Evolutionary conservation across 92 coral and sea anemone genomes (phyloP).

Genomic region (Phenganax marumi): DNA sequence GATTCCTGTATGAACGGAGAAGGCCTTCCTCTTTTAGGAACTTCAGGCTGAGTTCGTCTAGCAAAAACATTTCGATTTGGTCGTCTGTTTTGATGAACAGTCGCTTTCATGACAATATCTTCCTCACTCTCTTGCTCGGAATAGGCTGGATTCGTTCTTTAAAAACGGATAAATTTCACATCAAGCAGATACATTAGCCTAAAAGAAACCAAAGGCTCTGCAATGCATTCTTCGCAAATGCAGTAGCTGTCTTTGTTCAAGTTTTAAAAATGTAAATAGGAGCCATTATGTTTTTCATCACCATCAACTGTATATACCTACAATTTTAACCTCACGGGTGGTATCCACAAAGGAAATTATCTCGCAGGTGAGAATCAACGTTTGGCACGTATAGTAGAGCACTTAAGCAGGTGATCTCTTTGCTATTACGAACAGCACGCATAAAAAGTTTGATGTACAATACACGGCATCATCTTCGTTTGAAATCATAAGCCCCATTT

Average conservation of each 20-base stretch:
- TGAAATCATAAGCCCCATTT: too few species aligned
- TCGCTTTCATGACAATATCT: conserved; percentile 13
- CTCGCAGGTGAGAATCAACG: too few species aligned
- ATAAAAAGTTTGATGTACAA: too few species aligned
- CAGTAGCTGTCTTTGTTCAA: too few species aligned
- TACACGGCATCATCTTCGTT: too few species aligned
- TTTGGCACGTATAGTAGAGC: too few species aligned
- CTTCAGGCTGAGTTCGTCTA: not conserved
- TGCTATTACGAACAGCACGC: too few species aligned
- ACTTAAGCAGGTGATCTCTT: too few species aligned
- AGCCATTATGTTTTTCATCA: conserved; percentile 1
- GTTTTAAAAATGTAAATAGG: too few species aligned
- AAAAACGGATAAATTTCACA: not conserved
- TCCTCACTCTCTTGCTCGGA: conserved; percentile 69
- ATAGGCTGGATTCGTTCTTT: conserved; percentile 62
- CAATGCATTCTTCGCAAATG: too few species aligned
- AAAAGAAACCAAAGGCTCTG: too few species aligned
- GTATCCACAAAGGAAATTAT: not conserved
- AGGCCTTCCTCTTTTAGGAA: conserved; percentile 38
- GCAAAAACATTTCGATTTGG: conserved; percentile 31
- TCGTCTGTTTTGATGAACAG: conserved; percentile 55
- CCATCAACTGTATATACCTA: not conserved
- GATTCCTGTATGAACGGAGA: conserved; percentile 34
- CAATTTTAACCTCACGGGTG: not conserved
- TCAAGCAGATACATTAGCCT: too few species aligned